Conservation (phyloP, 2,888 invertebrate genomes). For the Homarus gammarus region DNA sequence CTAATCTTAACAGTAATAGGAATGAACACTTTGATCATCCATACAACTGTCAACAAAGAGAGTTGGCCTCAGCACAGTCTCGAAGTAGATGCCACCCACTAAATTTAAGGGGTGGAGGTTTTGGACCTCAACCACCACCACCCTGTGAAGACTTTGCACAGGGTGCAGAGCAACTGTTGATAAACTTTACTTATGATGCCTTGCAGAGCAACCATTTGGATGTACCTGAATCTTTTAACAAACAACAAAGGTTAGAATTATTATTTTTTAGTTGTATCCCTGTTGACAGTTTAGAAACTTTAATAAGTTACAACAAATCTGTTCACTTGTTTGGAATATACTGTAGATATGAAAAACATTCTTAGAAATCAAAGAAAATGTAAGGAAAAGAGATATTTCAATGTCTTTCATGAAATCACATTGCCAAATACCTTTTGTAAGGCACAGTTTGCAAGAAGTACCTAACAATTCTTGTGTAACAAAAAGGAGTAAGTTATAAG, state of each 20-base stretch:
- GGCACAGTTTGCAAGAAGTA: not conserved
- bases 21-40: not conserved
- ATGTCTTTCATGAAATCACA: no score
- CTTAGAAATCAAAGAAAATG: no score
- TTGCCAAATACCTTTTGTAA: no score
- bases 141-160: constrained; percentile 33
- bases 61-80: not conserved
- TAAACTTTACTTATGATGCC: constrained; percentile 62
- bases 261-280: not conserved
- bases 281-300: no score
- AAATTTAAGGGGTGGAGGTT: constrained; percentile 44
- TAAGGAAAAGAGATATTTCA: not conserved
- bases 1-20: not conserved
- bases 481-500: no score
- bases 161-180: constrained; percentile 60
- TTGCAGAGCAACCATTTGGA: constrained; percentile 46
- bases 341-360: no score
- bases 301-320: no score
- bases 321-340: no score
- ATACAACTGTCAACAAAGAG: not conserved
- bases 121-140: constrained; percentile 16
- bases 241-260: constrained; percentile 24
- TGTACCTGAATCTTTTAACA: constrained; percentile 26
- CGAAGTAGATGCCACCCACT: constrained; percentile 15
- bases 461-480: not conserved